Percentiles rank a stretch among this genome's conserved stretches.
Evolutionary conservation across 2,113 vertebrate species (phyloP).

Genomic region (Halcyon senegalensis): DNA sequence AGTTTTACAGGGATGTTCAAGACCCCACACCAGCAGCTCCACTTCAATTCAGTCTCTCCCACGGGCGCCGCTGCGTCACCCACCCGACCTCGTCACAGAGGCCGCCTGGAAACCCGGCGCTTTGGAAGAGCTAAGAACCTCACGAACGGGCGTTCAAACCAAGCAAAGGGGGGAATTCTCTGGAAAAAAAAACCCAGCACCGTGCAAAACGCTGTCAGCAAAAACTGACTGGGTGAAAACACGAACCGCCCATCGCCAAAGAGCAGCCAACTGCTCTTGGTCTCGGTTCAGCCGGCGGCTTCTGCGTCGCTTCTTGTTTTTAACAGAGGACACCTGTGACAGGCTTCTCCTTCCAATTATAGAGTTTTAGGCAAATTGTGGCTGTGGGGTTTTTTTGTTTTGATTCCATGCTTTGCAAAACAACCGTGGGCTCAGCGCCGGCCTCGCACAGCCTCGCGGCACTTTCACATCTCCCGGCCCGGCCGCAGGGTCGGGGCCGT

Average conservation of each 20-base stretch:
- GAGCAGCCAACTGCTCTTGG: background rate
- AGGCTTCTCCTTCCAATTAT: background rate
- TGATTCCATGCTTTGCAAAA: background rate
- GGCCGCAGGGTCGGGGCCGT: background rate
- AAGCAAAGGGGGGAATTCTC: background rate
- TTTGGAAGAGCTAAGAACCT: background rate
- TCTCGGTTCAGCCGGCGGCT: background rate
- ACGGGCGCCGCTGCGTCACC: background rate
- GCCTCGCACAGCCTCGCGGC: rapidly evolving
- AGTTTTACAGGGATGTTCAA: background rate
- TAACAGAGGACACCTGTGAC: background rate
- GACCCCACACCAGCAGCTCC: background rate
- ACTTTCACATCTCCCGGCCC: background rate
- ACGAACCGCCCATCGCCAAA: rapidly evolving
- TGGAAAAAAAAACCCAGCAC: background rate
- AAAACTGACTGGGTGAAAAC: background rate
- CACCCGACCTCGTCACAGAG: background rate
- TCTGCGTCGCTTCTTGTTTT: background rate
- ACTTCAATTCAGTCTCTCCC: background rate
- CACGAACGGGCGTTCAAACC: background rate
- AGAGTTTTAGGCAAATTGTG: background rate
- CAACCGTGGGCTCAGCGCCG: background rate
- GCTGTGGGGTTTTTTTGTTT: background rate
- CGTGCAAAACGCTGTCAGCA: background rate
- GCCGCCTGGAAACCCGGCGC: background rate